These are phyloP conservation scores for Dasyprocta punctata DNA, from an alignment of 2,113 vertebrate species.

Conservation along the genomic window DNA sequence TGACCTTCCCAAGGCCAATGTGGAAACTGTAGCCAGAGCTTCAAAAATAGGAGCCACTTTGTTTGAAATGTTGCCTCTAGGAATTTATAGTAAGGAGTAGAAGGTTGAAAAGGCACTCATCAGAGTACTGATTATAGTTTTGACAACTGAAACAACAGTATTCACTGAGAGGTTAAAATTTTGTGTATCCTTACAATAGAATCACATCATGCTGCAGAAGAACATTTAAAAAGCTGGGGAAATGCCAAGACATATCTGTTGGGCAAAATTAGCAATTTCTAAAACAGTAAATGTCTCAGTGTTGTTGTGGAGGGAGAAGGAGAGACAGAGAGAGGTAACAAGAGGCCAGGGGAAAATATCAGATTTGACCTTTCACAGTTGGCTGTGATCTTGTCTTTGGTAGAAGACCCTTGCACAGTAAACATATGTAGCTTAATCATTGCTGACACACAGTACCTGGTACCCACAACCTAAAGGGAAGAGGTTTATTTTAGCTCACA, in stretches of 20 bases:
- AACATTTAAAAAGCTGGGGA: not conserved
- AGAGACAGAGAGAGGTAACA: not conserved
- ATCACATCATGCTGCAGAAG: not conserved
- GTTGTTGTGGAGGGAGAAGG: not conserved
- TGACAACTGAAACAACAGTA: too few relatives aligned
- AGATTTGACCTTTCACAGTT: not conserved
- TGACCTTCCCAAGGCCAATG: not conserved
- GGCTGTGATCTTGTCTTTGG: not conserved
- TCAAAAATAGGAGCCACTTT: not conserved
- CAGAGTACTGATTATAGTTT: not conserved
- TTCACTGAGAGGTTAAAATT: not conserved
- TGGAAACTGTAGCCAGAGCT: not conserved
- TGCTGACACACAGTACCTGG: not conserved
- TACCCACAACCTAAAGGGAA: not conserved
- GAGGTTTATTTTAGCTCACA: not conserved
- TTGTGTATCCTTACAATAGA: not conserved
- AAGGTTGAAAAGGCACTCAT: not conserved
- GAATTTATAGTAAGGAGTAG: not conserved
- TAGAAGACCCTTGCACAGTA: not conserved
- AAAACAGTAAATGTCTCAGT: not conserved
- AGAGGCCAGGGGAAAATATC: not conserved
- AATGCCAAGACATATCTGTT: too few relatives aligned
- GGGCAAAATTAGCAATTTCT: not conserved
- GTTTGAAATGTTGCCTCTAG: not conserved
- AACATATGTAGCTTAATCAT: not conserved